These are phyloP conservation scores for Gymnarchus niloticus DNA, from an alignment of 2,113 vertebrate species.

Conservation along the genomic window DNA sequence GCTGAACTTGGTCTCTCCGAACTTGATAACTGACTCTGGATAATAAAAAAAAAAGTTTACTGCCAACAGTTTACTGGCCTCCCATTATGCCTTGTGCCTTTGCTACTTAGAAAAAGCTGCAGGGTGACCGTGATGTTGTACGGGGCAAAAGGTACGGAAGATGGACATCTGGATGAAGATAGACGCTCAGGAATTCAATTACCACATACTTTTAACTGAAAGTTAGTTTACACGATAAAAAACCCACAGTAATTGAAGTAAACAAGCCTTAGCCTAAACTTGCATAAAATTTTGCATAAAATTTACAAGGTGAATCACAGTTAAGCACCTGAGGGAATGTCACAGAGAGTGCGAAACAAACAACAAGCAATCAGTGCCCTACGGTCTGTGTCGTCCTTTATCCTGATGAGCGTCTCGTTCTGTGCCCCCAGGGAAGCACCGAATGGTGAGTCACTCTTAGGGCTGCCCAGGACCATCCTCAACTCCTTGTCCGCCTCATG, in stretches of 20 bases:
- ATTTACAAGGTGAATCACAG: neutral
- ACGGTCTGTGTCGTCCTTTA: constrained; percentile 83
- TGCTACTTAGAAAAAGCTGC: neutral
- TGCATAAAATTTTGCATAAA: neutral
- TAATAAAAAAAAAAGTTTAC: constrained; percentile 20
- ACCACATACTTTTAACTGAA: neutral
- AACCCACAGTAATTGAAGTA: neutral
- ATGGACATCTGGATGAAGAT: too few relatives aligned
- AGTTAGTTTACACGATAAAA: neutral
- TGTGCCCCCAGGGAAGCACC: constrained; percentile 80
- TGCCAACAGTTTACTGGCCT: neutral
- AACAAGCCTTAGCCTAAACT: neutral
- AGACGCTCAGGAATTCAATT: neutral
- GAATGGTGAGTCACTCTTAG: constrained; percentile 76
- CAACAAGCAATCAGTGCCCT: constrained; percentile 22
- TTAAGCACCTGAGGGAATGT: neutral
- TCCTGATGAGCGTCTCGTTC: constrained; percentile 84
- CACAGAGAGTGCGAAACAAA: neutral
- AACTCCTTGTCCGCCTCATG: constrained; percentile 85
- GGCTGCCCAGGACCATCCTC: constrained; percentile 81
- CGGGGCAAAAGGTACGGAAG: too few relatives aligned
- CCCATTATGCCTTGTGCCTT: neutral
- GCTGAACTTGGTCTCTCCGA: constrained; percentile 71
- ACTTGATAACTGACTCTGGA: constrained; percentile 80
- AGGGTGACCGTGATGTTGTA: neutral